Evolutionary conservation across 1,140 invertebrate genomes (phyloP), one percentile per base, ranked within the genome.

Genomic region (Drosophila ogumai): DNA sequence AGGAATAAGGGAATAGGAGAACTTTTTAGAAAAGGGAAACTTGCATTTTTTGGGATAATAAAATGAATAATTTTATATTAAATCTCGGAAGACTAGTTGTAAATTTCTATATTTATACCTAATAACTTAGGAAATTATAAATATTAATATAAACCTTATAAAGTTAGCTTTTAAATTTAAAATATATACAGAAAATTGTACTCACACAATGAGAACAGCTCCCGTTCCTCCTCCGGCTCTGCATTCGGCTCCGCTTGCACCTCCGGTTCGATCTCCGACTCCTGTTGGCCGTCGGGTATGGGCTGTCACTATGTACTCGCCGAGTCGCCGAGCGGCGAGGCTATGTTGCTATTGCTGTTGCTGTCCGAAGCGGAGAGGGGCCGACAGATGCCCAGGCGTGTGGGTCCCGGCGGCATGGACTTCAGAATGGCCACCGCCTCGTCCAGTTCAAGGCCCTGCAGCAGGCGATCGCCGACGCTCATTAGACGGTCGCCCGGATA

Each of bases 401-500:
- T 98, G 25, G 94, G 93, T 7, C 98, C 98, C 75, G 95, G 94
- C 7, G 96, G 95, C 59, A 98, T 97, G 46, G 96, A 96, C 93
- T 98, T 97, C 31, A 98, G 93, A 13, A 97, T 96, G 90, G 98
- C 96, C 31, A 99, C 98, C 25, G 98, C 98, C 93, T 97, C 95
- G 90, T 99, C 97, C 47, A 99, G 93, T 1, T 96, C 97, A 6
- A 97, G 96, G 93, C 98, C 97, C 77, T 97, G 97, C 49, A 99
- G 95, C 92, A 95, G 95, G 65, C 95, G 95, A 69, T 97, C 96
- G 92, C 98, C 98, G 22, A 99, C 97, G 76, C 96, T 97, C 71
- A 99, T 94, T 8, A 99, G 94, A 47, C 98, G 93, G 93, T 99
- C 98, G 25, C 98, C 98, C 4, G 98, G 98, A 68, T 98, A 97